Conservation (phyloP, 2,888 invertebrate species). For the Euclidia mi region DNA sequence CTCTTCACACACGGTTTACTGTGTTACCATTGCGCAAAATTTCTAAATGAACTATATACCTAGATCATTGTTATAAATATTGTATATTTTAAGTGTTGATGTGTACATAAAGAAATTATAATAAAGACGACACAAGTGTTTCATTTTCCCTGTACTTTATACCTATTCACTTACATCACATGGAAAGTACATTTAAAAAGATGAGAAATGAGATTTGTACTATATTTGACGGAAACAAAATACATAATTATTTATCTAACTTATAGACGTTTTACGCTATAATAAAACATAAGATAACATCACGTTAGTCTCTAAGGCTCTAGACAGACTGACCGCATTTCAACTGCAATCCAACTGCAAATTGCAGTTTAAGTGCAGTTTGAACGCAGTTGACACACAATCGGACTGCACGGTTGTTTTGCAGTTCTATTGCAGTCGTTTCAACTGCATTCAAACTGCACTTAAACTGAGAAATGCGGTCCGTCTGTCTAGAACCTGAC, state of each 20-base stretch:
- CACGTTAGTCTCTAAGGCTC: too few species aligned
- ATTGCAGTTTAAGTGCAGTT: too few species aligned
- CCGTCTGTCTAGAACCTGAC: too few species aligned
- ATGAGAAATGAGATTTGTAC: slow-evolving; percentile 16
- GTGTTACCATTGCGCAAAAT: slow-evolving; percentile 37
- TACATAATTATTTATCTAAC: slow-evolving; percentile 19
- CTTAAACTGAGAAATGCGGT: too few species aligned
- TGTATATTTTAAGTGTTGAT: slow-evolving; percentile 79
- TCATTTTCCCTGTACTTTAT: slow-evolving; percentile 64
- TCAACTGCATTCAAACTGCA: too few species aligned
- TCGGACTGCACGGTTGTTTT: too few species aligned
- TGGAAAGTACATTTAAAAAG: neutral
- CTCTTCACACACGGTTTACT: slow-evolving; percentile 18
- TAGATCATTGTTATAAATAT: slow-evolving; percentile 56
- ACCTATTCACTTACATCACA: slow-evolving; percentile 16
- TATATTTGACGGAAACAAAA: slow-evolving; percentile 15
- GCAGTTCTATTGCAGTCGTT: too few species aligned
- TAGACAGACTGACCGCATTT: too few species aligned
- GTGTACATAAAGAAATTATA: slow-evolving; percentile 80
- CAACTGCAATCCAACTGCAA: too few species aligned
- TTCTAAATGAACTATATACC: slow-evolving; percentile 42
- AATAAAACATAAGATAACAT: slow-evolving; percentile 10
- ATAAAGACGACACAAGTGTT: slow-evolving; percentile 54
- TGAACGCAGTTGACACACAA: too few species aligned
- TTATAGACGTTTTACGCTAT: slow-evolving; percentile 28